Percentiles rank a stretch among this genome's conserved stretches.
Conservation (phyloP, 2,888 invertebrate genomes). For the Polymixis flavicincta region DNA sequence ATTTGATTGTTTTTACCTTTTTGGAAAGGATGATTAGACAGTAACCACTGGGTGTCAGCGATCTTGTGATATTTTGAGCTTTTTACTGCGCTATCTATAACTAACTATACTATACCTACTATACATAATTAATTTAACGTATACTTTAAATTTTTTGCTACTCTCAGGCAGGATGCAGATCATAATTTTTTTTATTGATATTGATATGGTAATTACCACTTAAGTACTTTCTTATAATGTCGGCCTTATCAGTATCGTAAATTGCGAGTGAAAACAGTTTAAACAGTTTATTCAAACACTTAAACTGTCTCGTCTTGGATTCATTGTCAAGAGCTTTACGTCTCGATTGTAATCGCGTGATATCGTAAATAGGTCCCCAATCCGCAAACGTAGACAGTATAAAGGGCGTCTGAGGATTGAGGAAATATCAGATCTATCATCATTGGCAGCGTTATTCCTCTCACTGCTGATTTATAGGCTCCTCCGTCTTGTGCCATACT, state of each 20-base stretch:
- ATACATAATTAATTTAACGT: too few species aligned
- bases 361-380: not conserved
- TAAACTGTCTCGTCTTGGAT: not conserved
- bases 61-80: constrained; percentile 15
- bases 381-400: not conserved
- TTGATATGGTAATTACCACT: not conserved
- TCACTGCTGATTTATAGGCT: not conserved
- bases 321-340: not conserved
- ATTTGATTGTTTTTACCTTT: not conserved
- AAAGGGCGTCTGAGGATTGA: not conserved
- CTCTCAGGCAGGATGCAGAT: not conserved
- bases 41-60: not conserved
- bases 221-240: not conserved
- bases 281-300: constrained; percentile 7
- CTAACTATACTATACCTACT: too few species aligned
- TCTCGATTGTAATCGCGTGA: not conserved
- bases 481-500: not conserved
- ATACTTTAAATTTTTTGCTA: not conserved
- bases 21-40: not conserved
- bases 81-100: not conserved
- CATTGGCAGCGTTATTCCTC: not conserved
- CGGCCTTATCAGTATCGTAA: not conserved
- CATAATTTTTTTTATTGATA: not conserved
- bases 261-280: not conserved
- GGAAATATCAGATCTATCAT: not conserved